phyloP scores from a whole-genome alignment of 92 coral and sea anemone species.

The Epizoanthus fatuus region DNA sequence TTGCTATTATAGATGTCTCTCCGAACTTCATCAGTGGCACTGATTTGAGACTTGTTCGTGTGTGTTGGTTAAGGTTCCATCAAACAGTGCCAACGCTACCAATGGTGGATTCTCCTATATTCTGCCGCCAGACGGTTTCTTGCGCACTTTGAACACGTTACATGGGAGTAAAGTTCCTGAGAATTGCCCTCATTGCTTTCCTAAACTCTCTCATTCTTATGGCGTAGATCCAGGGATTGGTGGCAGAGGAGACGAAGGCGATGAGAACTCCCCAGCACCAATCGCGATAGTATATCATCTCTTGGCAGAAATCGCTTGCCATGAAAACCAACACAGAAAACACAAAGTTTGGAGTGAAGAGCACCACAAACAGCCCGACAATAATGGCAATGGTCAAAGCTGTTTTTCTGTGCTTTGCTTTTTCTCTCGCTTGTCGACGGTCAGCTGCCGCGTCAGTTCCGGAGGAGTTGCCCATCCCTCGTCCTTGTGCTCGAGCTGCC shows the following conservation, averaged over 20 bases:
- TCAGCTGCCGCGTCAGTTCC: neutral
- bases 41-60: too few species aligned
- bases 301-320: neutral
- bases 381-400: neutral
- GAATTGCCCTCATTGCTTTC: neutral
- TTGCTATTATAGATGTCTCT: too few species aligned
- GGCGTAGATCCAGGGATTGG: neutral
- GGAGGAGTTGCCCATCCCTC: too few species aligned
- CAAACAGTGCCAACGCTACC: neutral
- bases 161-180: neutral
- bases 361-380: neutral
- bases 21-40: too few species aligned
- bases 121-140: neutral
- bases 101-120: neutral
- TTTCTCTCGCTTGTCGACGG: neutral
- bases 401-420: neutral
- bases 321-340: neutral
- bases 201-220: too few species aligned
- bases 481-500: too few species aligned
- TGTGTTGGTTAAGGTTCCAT: too few species aligned
- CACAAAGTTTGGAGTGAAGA: too few species aligned
- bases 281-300: neutral
- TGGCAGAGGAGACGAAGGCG: neutral
- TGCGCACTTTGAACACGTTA: neutral
- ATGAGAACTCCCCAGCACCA: too few species aligned